phyloP scores from a whole-genome alignment of 2,888 invertebrate species.

The Hemicrepidius hirtus region DNA sequence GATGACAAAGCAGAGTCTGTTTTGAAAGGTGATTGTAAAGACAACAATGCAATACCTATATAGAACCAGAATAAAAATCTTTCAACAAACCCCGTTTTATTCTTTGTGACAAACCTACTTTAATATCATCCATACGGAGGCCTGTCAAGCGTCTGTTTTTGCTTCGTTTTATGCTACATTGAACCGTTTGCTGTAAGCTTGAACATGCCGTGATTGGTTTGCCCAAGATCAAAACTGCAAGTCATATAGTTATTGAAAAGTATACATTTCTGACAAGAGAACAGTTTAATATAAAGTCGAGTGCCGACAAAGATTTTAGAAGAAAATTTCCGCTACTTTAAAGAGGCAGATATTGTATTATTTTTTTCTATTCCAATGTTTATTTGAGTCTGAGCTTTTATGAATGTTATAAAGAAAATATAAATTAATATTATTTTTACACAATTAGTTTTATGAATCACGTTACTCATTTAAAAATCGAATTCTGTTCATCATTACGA shows the following conservation, averaged over 20 bases:
- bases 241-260: slow-evolving; percentile 52
- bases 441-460: too few species aligned
- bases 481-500: too few species aligned
- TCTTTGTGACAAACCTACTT: slow-evolving; percentile 55
- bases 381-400: background rate
- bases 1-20: slow-evolving; percentile 39
- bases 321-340: slow-evolving; percentile 43
- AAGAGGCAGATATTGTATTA: background rate
- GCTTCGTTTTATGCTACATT: slow-evolving; percentile 57
- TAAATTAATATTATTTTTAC: background rate
- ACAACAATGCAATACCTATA: slow-evolving; percentile 38
- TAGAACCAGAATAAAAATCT: slow-evolving; percentile 48
- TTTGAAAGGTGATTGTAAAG: slow-evolving; percentile 45
- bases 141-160: slow-evolving; percentile 58
- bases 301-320: slow-evolving; percentile 42
- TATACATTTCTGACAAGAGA: slow-evolving; percentile 58
- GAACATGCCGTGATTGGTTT: slow-evolving; percentile 41
- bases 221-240: slow-evolving; percentile 52
- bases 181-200: slow-evolving; percentile 41
- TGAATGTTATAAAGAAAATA: background rate
- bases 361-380: background rate
- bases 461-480: too few species aligned
- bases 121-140: slow-evolving; percentile 53
- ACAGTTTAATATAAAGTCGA: slow-evolving; percentile 50
- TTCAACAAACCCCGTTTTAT: slow-evolving; percentile 55